These are phyloP conservation scores for Oscheius sp. DNA, from an alignment of 2,888 invertebrate species.

Conservation along the genomic window DNA sequence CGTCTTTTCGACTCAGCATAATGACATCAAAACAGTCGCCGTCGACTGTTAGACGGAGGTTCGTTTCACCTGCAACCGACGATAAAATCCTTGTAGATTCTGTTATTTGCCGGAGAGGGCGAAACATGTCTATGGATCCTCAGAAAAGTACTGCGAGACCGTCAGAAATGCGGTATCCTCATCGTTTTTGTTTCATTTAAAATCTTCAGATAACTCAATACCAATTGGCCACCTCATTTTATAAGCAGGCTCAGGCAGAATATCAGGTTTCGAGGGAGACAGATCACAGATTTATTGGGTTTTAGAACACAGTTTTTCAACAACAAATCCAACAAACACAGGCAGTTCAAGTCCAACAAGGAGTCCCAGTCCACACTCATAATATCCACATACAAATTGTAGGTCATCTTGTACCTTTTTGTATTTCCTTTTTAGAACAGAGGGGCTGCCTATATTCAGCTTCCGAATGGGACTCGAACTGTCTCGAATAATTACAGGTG, in stretches of 20 bases:
- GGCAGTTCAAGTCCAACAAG: neutral
- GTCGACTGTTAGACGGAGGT: slow-evolving; percentile 13
- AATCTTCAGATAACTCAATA: neutral
- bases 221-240: neutral
- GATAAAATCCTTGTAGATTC: neutral
- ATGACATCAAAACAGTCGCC: neutral
- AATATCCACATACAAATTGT: slow-evolving; percentile 21
- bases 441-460: slow-evolving; percentile 5
- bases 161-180: slow-evolving; percentile 28
- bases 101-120: neutral
- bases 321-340: neutral
- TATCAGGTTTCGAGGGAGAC: slow-evolving; percentile 7
- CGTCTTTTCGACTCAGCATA: neutral
- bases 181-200: neutral
- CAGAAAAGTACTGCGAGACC: slow-evolving; percentile 18
- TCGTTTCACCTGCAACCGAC: neutral
- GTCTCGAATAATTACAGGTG: slow-evolving; percentile 8
- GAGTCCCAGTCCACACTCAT: neutral
- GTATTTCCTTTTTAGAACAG: neutral
- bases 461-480: neutral
- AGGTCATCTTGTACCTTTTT: neutral
- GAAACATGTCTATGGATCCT: slow-evolving; percentile 23
- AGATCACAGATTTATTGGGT: neutral
- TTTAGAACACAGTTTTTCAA: neutral
- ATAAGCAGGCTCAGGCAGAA: slow-evolving; percentile 4